Evolutionary conservation across 2,888 invertebrate species (phyloP), one percentile per base, ranked within the genome.

Genomic region (Julus scandinavius): DNA sequence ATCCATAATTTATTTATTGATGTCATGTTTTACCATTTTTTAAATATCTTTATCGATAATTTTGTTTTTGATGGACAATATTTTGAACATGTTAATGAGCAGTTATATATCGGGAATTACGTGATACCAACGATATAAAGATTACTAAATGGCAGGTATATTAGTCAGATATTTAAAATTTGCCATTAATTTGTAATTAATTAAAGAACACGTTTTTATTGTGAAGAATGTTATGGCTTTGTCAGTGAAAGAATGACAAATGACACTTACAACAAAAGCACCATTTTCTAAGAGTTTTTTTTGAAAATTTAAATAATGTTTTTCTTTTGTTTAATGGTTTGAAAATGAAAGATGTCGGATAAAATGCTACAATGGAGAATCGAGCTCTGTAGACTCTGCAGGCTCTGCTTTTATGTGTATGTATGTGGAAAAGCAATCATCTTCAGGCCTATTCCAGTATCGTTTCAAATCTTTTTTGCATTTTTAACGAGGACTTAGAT

Each of bases 401-500:
- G 29, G 38, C 38, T 15, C 17, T 11, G 38, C 80, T 3, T 54
- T 17, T 9, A 13, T 9, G 20, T 13, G 3, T 13, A 80, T 38
- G 38, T 80, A 72, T 20, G 72, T 29, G 72, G 54, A 20, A 80
- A 80, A 80, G 38, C 80, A 80, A 13, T 80, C 20, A 6, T 38
- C 29, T 11, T 11, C 29, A 80, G 13, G 80, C 20, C 80, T 80
- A 50, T 50, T 58, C 87, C 54, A 87, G 20, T 49, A 85, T 85
- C 9, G 85, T 85, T 50, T 85, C 87, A 38, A 87, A 58, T 29
- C 54, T 87, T 38, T 87, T 87, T 88, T 87, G 87, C 17, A 85
- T 50, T 85, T 89, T 89, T 54, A 83, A 87, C 29, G 89, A 89
- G 6, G 88, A 89, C 38, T 88, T 84, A 20, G 89, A 88, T 38